Conservation (phyloP, 2,888 invertebrate genomes). For the Pristionchus exspectatus region DNA sequence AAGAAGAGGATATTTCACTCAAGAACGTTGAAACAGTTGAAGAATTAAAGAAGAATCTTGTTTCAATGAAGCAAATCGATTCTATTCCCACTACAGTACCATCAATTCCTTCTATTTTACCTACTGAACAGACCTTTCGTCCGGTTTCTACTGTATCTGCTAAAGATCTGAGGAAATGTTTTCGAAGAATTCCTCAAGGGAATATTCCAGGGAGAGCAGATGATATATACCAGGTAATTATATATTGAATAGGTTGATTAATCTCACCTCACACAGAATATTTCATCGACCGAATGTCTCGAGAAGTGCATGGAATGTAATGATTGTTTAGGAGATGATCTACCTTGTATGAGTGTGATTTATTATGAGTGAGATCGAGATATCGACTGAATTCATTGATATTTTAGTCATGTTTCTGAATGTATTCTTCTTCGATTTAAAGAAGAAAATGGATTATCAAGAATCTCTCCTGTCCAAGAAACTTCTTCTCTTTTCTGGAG, state of each 20-base stretch:
- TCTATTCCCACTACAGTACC: neutral
- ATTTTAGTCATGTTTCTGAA: neutral
- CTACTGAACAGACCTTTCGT: neutral
- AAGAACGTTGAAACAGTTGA: neutral
- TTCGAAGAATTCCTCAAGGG: slow-evolving; percentile 27
- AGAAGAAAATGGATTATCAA: neutral
- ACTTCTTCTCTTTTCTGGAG: slow-evolving; percentile 5
- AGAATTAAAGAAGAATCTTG: neutral
- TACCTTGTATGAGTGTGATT: slow-evolving; percentile 30
- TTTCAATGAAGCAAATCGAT: slow-evolving; percentile 37
- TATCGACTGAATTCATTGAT: neutral
- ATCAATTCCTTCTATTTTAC: neutral
- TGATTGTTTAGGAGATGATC: slow-evolving; percentile 37
- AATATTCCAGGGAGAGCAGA: slow-evolving; percentile 30
- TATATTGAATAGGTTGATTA: neutral
- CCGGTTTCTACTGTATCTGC: neutral
- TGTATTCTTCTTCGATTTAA: slow-evolving; percentile 32
- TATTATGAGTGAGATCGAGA: slow-evolving; percentile 29
- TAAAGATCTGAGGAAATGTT: slow-evolving; percentile 10
- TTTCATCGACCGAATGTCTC: slow-evolving; percentile 8
- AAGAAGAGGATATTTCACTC: neutral
- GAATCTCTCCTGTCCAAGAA: neutral
- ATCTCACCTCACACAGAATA: neutral
- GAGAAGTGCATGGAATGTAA: slow-evolving; percentile 29
- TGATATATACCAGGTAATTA: slow-evolving; percentile 26